Evolutionary conservation across 2,797 vertebrate genomes (phyloP).

Genomic region (Protosalanx chinensis): DNA sequence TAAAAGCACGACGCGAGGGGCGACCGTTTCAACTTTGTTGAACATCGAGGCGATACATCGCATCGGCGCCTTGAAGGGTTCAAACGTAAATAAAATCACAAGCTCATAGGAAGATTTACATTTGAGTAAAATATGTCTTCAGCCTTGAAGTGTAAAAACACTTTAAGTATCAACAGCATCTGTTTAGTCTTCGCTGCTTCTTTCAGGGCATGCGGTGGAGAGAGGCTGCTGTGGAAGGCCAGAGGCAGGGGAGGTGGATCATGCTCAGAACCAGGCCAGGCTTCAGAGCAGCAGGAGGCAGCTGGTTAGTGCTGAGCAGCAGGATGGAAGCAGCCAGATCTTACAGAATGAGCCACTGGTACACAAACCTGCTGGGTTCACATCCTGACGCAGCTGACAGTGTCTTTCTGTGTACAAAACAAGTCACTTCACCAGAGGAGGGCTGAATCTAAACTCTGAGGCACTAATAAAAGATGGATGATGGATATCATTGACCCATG

Average conservation of each 20-base stretch:
- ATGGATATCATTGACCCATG: slow-evolving; percentile 2
- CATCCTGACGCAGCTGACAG: background rate
- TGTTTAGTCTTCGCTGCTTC: background rate
- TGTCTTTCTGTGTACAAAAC: background rate
- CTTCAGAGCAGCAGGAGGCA: too few species aligned
- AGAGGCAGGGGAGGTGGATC: background rate
- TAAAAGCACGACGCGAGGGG: background rate
- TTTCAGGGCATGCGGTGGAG: background rate
- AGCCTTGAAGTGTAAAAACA: slow-evolving; percentile 11
- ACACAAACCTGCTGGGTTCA: background rate
- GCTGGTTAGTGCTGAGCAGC: too few species aligned
- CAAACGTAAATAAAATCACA: background rate
- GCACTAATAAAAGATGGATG: background rate
- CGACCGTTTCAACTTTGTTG: background rate
- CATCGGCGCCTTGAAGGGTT: background rate
- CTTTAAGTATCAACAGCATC: background rate
- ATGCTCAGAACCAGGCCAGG: background rate
- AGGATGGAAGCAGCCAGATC: background rate
- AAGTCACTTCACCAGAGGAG: background rate
- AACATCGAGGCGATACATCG: background rate
- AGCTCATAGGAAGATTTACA: background rate
- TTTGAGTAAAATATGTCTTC: slow-evolving; percentile 1
- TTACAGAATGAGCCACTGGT: background rate
- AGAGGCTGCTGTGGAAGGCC: background rate
- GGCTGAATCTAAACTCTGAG: background rate